phyloP scores from a whole-genome alignment of 2,797 vertebrate species.

The Gephyroberyx darwinii region DNA sequence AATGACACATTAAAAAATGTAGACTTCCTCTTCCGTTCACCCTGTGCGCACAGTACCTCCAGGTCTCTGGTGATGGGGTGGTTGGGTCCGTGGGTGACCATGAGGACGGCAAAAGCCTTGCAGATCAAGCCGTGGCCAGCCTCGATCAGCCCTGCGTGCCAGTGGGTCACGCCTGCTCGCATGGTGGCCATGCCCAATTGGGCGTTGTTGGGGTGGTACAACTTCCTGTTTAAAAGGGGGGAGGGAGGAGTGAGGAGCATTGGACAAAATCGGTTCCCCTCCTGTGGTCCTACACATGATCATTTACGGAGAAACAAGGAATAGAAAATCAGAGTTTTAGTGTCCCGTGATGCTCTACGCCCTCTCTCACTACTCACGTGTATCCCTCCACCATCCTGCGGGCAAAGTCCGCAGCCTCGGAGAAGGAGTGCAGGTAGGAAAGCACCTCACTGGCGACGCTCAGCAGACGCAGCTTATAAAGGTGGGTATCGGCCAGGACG shows the following conservation, averaged over 20 bases:
- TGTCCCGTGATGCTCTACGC: no score
- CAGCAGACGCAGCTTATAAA: constrained; percentile 85
- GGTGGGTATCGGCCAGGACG: constrained; percentile 88
- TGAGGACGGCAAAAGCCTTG: constrained; percentile 89
- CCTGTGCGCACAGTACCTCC: constrained; percentile 80
- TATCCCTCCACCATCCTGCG: constrained; percentile 91
- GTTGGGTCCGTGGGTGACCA: constrained; percentile 92
- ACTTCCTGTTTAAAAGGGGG: constrained; percentile 50
- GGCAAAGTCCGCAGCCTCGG: constrained; percentile 86
- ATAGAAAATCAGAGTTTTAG: no score
- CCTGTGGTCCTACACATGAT: no score
- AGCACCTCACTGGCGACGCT: constrained; percentile 87
- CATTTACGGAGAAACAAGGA: no score
- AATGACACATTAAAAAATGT: no score
- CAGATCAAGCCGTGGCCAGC: constrained; percentile 90
- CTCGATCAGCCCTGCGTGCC: constrained; percentile 92
- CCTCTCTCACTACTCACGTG: constrained; percentile 74
- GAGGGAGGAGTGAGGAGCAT: no score
- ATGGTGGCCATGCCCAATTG: constrained; percentile 92
- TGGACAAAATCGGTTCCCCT: no score
- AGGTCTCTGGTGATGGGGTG: constrained; percentile 93
- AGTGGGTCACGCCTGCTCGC: constrained; percentile 91
- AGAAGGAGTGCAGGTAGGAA: constrained; percentile 85
- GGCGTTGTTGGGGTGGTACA: constrained; percentile 91
- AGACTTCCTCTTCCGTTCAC: no score